These are phyloP conservation scores for Myanophis thanlyinensis DNA, from an alignment of 2,113 vertebrate species.

Conservation along the genomic window DNA sequence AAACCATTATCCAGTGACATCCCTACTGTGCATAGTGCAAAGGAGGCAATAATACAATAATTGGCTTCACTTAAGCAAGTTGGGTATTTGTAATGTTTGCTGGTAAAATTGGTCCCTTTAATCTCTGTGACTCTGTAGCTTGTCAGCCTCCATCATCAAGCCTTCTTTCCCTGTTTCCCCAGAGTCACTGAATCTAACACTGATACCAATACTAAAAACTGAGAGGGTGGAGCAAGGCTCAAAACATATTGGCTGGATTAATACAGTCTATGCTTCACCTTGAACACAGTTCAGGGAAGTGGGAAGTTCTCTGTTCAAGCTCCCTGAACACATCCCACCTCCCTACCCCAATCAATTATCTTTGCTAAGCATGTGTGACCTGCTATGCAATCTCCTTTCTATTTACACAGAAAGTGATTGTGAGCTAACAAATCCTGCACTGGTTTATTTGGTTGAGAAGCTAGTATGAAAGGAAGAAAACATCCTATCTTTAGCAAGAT, in stretches of 20 bases:
- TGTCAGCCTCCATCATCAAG: slow-evolving; percentile 51
- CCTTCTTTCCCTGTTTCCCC: slow-evolving; percentile 18
- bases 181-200: slow-evolving; percentile 29
- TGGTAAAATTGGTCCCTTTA: slow-evolving; percentile 73
- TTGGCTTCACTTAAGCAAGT: slow-evolving; percentile 82
- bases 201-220: background rate
- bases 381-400: background rate
- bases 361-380: background rate
- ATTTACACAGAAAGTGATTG: background rate
- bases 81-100: slow-evolving; percentile 77
- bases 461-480: background rate
- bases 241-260: slow-evolving; percentile 4
- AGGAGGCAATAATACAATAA: slow-evolving; percentile 83
- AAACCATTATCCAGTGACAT: slow-evolving; percentile 84
- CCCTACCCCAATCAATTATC: background rate
- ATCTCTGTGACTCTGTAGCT: slow-evolving; percentile 65
- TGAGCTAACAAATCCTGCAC: background rate
- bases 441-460: background rate
- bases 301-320: fast-evolving
- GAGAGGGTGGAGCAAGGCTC: background rate
- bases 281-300: background rate
- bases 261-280: slow-evolving; percentile 11
- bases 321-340: background rate
- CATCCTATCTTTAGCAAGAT: background rate
- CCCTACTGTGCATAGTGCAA: slow-evolving; percentile 82